Percentiles rank a stretch among this genome's conserved stretches.
Conservation (phyloP, 2,113 vertebrate genomes). For the Vulpes vulpes region DNA sequence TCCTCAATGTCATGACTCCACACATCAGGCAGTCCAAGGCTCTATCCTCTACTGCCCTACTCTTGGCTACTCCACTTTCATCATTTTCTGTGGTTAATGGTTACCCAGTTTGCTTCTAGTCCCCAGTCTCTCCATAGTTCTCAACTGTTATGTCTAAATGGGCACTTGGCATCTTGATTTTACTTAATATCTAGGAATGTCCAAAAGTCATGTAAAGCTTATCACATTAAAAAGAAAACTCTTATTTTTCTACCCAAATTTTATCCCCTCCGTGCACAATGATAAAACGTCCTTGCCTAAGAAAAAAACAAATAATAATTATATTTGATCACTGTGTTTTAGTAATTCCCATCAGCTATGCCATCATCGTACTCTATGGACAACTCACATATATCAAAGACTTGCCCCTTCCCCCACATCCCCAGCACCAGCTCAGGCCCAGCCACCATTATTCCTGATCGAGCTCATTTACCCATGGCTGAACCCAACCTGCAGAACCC, state of each 20-base stretch:
- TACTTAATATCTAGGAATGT: not conserved
- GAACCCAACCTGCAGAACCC: not conserved
- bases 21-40: not conserved
- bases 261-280: not conserved
- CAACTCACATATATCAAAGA: not conserved
- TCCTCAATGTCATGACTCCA: not conserved
- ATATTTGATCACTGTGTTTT: not conserved
- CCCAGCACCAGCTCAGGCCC: not conserved
- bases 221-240: not conserved
- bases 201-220: not conserved
- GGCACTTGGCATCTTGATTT: not conserved
- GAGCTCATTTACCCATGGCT: not conserved
- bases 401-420: not conserved
- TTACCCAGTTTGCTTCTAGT: too few relatives aligned
- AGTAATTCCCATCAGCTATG: not conserved
- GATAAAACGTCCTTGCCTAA: not conserved
- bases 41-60: not conserved
- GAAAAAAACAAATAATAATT: not conserved
- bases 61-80: not conserved
- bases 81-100: not conserved
- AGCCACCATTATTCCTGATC: not conserved
- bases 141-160: not conserved
- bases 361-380: not conserved
- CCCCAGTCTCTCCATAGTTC: not conserved
- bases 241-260: not conserved